Percentiles rank a stretch among this genome's conserved stretches.
Evolutionary conservation across 2,888 invertebrate genomes (phyloP).

Genomic region (Neoaliturus tenellus): DNA sequence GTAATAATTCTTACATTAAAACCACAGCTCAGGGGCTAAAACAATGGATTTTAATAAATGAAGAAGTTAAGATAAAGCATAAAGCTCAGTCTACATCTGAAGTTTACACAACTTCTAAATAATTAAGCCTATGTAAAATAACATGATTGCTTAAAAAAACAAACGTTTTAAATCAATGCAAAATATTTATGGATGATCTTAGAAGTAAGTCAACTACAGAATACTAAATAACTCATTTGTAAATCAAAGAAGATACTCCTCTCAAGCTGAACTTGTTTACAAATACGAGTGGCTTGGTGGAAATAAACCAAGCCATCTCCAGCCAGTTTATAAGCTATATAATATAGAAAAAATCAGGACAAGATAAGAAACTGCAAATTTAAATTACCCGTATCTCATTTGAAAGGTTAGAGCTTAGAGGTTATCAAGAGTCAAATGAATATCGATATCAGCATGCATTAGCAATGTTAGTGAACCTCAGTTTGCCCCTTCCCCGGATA

Average conservation of each 20-base stretch:
- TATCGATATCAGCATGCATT: conserved; percentile 5
- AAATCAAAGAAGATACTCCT: neutral
- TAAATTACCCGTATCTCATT: neutral
- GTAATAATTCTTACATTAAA: too few relatives aligned
- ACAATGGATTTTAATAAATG: too few relatives aligned
- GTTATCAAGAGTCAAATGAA: conserved; percentile 34
- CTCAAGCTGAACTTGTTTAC: neutral
- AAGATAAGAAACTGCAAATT: neutral
- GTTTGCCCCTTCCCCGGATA: neutral
- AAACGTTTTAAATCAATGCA: too few relatives aligned
- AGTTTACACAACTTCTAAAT: too few relatives aligned
- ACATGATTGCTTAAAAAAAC: too few relatives aligned
- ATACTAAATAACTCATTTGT: neutral
- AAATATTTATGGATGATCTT: neutral
- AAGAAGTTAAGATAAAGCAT: too few relatives aligned
- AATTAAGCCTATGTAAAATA: too few relatives aligned
- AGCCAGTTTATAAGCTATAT: neutral
- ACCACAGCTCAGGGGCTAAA: too few relatives aligned
- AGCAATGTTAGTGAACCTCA: neutral
- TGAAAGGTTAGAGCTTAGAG: neutral
- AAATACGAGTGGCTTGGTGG: neutral
- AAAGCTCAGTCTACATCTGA: too few relatives aligned
- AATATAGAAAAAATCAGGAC: neutral
- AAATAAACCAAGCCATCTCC: conserved; percentile 5
- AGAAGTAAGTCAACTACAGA: neutral